Percentiles rank a stretch among this genome's conserved stretches.
phyloP scores from a whole-genome alignment of 2,888 invertebrate species.

The Drosophila nr. perissopoda region DNA sequence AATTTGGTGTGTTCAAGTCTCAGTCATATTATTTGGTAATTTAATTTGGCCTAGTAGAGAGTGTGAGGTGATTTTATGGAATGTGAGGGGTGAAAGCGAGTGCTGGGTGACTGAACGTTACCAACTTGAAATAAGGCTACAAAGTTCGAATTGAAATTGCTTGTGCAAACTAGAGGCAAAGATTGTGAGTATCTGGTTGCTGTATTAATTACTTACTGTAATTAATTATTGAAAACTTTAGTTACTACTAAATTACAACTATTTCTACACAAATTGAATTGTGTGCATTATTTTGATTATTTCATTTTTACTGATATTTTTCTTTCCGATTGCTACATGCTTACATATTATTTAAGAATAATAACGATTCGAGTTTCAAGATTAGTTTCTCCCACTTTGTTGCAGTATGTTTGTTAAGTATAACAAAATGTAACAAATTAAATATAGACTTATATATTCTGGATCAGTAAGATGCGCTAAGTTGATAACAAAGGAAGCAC shows the following conservation, averaged over 20 bases:
- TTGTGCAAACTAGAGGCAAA: not conserved
- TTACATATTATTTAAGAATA: not conserved
- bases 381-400: not conserved
- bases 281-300: not conserved
- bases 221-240: not conserved
- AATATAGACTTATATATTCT: not conserved
- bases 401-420: too few relatives aligned
- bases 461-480: not conserved
- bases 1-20: not conserved
- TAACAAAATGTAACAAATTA: too few relatives aligned
- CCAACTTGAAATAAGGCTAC: not conserved
- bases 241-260: not conserved
- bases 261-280: not conserved
- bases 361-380: not conserved
- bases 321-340: not conserved
- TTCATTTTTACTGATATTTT: not conserved
- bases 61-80: not conserved
- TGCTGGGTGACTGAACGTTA: not conserved
- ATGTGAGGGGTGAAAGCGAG: not conserved
- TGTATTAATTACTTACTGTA: not conserved
- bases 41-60: not conserved
- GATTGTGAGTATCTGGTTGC: not conserved
- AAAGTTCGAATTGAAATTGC: not conserved
- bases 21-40: not conserved
- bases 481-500: not conserved